Evolutionary conservation across 2,113 vertebrate species (phyloP), one percentile per base, ranked within the genome.

Genomic region (Philantomba maxwellii): DNA sequence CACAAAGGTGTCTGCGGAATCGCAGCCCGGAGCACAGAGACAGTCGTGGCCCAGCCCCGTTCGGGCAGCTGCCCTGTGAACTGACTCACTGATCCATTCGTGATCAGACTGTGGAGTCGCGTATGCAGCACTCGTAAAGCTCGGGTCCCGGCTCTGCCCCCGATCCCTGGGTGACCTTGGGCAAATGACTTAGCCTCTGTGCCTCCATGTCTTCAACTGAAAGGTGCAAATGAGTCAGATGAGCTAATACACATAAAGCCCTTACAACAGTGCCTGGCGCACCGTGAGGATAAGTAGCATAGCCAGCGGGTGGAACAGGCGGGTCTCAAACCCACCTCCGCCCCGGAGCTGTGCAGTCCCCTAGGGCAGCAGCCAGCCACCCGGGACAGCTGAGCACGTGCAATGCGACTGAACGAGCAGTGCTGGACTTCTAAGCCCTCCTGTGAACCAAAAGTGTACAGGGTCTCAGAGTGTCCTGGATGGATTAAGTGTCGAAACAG

Each of bases 211-310:
- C 47, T 47, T 73, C 80, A 19, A 1, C 51, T 6, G 1, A 64
- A 86, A 45, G 26, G 30, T 0, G 23, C 62, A 26, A 10, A 7
- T 45, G n/a, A 5, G 66, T 8, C 2, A 26, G 83, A 16, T 30
- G 49, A 39, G 51, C 12, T 47, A 23, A 7, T 3, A 11, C 23
- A 2, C 1, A 13, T 3, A 4, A 16, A 26, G 58, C 6, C 43
- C 83, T 80, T 21, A 21, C 36, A 30, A 14, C 3, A 55, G 64
- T 0, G 0, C 43, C 82, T 19, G 43, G 53, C 9, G 2, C 2
- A 0, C 19, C 1, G 0, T 3, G 0, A 23, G 12, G 0, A 7
- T 39, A 19, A n/a, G 87, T 6, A n/a, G 21, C 62, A 7, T 0
- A 1, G 49, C 33, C 45, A 2, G 17, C 11, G 7, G 30, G 75